A percentile compares a stretch with the other conserved stretches of the same genome.
These are phyloP conservation scores for Phoenoteleia sp. DNA, from an alignment of 2,888 invertebrate genomes.

Conservation along the genomic window DNA sequence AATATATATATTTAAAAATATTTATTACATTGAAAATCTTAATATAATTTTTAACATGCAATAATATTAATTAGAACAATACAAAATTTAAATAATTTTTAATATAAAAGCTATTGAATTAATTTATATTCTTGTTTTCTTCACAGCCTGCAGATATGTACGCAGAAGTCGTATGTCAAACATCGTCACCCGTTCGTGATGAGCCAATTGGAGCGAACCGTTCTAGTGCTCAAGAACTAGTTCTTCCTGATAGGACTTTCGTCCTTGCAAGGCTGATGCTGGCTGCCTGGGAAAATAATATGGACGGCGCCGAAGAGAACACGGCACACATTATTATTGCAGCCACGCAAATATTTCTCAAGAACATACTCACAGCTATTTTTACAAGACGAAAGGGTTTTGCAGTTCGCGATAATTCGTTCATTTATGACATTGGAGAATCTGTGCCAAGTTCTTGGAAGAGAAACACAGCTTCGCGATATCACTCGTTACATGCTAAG, in stretches of 20 bases:
- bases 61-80: too few relatives aligned
- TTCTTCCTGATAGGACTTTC: constrained; percentile 94
- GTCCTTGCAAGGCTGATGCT: constrained; percentile 94
- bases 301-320: constrained; percentile 94
- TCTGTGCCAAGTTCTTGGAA: constrained; percentile 94
- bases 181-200: constrained; percentile 84
- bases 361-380: constrained; percentile 93
- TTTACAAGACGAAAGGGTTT: constrained; percentile 94
- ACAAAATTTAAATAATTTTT: too few relatives aligned
- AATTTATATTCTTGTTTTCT: constrained; percentile 18
- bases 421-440: constrained; percentile 93
- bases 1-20: too few relatives aligned
- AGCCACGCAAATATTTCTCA: constrained; percentile 93
- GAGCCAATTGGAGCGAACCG: constrained; percentile 87
- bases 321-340: constrained; percentile 94
- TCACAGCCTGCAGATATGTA: constrained; percentile 85
- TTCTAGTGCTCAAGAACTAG: constrained; percentile 91
- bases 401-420: constrained; percentile 91
- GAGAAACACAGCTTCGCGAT: constrained; percentile 90
- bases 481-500: constrained; percentile 27
- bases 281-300: constrained; percentile 95
- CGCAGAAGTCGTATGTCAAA: constrained; percentile 83
- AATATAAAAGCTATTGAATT: too few relatives aligned
- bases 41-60: too few relatives aligned
- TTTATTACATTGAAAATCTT: too few relatives aligned